phyloP scores from a whole-genome alignment of 2,797 vertebrate genomes.

The Gambelia wislizenii region DNA sequence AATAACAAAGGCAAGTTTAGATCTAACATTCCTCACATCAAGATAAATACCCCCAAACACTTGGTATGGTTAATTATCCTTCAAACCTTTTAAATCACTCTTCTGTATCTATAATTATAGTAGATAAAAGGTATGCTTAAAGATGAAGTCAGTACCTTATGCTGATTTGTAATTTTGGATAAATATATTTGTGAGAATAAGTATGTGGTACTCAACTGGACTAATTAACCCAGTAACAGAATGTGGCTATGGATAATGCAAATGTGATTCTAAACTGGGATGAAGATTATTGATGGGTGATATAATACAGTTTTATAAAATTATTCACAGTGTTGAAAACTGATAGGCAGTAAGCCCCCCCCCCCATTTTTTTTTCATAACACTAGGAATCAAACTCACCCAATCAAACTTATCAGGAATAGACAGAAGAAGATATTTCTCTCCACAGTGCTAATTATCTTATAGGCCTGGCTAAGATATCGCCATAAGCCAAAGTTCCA shows the following conservation, averaged over 20 bases:
- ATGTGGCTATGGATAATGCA: background rate
- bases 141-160: background rate
- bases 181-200: background rate
- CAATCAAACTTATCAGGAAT: too few relatives aligned
- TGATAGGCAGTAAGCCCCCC: background rate
- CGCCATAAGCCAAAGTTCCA: background rate
- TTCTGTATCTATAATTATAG: slow-evolving; percentile 7
- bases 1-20: background rate
- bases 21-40: background rate
- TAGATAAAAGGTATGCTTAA: background rate
- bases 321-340: background rate
- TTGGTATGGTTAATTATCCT: slow-evolving; percentile 1
- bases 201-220: background rate
- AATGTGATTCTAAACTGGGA: background rate
- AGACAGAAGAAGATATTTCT: background rate
- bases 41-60: background rate
- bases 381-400: background rate
- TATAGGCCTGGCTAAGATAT: background rate
- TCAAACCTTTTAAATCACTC: background rate
- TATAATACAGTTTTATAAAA: background rate
- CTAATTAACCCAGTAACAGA: background rate
- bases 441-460: background rate
- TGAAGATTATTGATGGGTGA: background rate
- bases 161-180: background rate
- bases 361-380: background rate